Percentiles rank a stretch among this genome's conserved stretches.
Evolutionary conservation across 2,113 vertebrate species (phyloP).

Genomic region (Zapornia atra): DNA sequence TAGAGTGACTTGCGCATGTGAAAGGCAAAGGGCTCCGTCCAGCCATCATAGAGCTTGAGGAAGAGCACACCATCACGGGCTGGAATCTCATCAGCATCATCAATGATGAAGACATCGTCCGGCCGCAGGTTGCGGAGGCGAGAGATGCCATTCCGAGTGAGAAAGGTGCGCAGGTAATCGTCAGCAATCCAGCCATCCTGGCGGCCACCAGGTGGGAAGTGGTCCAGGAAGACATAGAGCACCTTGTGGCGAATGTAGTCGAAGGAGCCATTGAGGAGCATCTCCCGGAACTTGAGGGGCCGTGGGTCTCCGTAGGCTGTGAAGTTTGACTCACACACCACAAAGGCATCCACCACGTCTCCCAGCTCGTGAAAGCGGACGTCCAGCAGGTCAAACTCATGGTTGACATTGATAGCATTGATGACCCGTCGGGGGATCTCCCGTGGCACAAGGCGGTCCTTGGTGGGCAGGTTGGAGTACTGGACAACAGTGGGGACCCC

Average conservation of each 20-base stretch:
- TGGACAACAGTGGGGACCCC: slow-evolving; percentile 97
- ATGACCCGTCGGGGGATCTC: slow-evolving; percentile 88
- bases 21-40: slow-evolving; percentile 97
- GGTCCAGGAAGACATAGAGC: slow-evolving; percentile 95
- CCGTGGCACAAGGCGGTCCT: slow-evolving; percentile 90
- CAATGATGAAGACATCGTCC: slow-evolving; percentile 94
- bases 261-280: slow-evolving; percentile 91
- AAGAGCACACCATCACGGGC: slow-evolving; percentile 93
- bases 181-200: slow-evolving; percentile 98
- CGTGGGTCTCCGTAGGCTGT: slow-evolving; percentile 93
- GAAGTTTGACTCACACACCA: slow-evolving; percentile 97
- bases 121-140: slow-evolving; percentile 81
- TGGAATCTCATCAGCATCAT: slow-evolving; percentile 96
- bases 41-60: slow-evolving; percentile 95
- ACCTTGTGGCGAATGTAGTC: slow-evolving; percentile 94
- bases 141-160: slow-evolving; percentile 87
- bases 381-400: slow-evolving; percentile 95
- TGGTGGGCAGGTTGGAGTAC: slow-evolving; percentile 96
- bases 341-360: slow-evolving; percentile 90
- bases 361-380: slow-evolving; percentile 92
- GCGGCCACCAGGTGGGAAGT: slow-evolving; percentile 92
- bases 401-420: slow-evolving; percentile 97
- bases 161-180: slow-evolving; percentile 94
- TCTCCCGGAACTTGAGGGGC: slow-evolving; percentile 88
- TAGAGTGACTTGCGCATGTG: slow-evolving; percentile 99